Conservation (phyloP, 1,140 invertebrate genomes). For the Lordiphosa mommai region DNA sequence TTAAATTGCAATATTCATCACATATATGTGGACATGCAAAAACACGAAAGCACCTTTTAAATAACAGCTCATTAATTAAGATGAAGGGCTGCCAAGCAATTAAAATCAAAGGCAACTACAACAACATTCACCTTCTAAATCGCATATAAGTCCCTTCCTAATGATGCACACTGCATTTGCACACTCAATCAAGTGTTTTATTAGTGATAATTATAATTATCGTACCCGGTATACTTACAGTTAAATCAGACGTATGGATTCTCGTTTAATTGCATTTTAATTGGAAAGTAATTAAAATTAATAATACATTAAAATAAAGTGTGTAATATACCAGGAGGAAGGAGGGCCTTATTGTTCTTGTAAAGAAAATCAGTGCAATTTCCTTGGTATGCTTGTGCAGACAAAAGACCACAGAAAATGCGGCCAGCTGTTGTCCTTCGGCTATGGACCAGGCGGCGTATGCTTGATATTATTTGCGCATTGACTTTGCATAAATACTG, state of each 20-base stretch:
- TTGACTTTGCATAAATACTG: background rate
- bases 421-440: background rate
- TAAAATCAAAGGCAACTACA: background rate
- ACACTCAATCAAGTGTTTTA: slow-evolving; percentile 1
- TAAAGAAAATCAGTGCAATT: background rate
- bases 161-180: background rate
- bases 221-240: background rate
- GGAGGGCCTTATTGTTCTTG: slow-evolving; percentile 25
- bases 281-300: slow-evolving; percentile 72
- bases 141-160: no score
- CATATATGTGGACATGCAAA: slow-evolving; percentile 22
- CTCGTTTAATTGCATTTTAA: slow-evolving; percentile 56
- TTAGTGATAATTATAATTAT: slow-evolving; percentile 10
- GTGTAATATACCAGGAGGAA: slow-evolving; percentile 23
- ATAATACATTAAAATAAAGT: slow-evolving; percentile 45
- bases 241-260: slow-evolving; percentile 17
- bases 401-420: slow-evolving; percentile 12
- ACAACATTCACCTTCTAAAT: no score
- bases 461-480: slow-evolving; percentile 1
- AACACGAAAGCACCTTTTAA: background rate
- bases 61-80: background rate
- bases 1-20: slow-evolving; percentile 8
- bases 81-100: background rate
- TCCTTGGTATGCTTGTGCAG: no score
- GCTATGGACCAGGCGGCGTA: slow-evolving; percentile 1